Conservation (phyloP, 2,113 vertebrate genomes). For the Sprattus sprattus region DNA sequence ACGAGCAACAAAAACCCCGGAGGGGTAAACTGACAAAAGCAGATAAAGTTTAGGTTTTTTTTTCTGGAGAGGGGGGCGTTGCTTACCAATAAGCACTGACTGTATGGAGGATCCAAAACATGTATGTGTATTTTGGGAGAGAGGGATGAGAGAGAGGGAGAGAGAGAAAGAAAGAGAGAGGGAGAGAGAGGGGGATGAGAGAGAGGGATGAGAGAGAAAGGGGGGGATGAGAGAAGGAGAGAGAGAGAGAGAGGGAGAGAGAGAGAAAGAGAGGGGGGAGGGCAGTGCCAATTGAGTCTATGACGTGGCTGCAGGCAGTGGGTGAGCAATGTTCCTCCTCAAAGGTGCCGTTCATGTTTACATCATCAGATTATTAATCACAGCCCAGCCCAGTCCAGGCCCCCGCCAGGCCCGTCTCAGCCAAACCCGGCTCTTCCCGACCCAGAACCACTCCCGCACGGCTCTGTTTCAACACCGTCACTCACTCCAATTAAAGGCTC, state of each 20-base stretch:
- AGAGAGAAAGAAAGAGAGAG: too few species aligned
- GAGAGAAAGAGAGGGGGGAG: background rate
- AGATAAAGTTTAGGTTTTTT: background rate
- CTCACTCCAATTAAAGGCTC: background rate
- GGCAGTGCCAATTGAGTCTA: too few species aligned
- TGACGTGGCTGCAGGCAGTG: too few species aligned
- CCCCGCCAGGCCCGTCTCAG: too few species aligned
- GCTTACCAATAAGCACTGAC: background rate
- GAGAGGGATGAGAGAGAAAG: background rate
- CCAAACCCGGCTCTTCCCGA: too few species aligned
- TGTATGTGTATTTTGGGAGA: background rate
- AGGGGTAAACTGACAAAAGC: slow-evolving; percentile 65
- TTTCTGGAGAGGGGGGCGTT: background rate
- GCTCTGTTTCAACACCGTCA: background rate
- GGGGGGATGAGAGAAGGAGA: too few species aligned
- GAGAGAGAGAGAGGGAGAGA: background rate
- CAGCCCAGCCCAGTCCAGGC: too few species aligned
- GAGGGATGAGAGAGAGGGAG: background rate
- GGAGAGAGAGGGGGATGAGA: background rate
- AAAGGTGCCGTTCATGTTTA: too few species aligned
- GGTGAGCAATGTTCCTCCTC: too few species aligned
- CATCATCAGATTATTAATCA: too few species aligned
- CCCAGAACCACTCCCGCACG: too few species aligned
- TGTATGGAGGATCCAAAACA: background rate
- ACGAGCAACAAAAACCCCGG: slow-evolving; percentile 64